Evolutionary conservation across 2,113 vertebrate genomes (phyloP).

Genomic region (Ramphastos sulfuratus): DNA sequence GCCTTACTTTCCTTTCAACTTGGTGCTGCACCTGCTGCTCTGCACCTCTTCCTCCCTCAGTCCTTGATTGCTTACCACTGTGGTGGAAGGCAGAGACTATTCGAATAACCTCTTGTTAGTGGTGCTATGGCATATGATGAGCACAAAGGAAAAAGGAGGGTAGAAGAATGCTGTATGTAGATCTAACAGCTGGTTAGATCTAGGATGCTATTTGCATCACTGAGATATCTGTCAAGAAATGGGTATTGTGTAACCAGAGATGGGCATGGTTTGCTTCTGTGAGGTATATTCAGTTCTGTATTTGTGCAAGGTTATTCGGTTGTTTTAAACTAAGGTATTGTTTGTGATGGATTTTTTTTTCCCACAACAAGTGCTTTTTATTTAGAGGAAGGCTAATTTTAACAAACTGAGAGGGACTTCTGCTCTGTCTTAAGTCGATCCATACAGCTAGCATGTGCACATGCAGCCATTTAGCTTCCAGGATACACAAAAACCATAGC

Average conservation of each 20-base stretch:
- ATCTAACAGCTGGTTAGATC: neutral
- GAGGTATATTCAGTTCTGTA: neutral
- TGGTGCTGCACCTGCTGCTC: neutral
- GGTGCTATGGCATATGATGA: neutral
- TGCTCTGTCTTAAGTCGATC: neutral
- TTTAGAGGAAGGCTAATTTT: neutral
- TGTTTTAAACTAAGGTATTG: neutral
- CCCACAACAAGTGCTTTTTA: neutral
- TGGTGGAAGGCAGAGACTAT: neutral
- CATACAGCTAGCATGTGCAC: neutral
- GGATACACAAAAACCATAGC: neutral
- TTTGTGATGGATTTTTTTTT: neutral
- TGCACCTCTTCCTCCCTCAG: neutral
- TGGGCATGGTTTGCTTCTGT: neutral
- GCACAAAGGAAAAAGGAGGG: neutral
- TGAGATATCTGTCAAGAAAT: neutral
- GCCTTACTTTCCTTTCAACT: neutral
- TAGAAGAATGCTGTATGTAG: neutral
- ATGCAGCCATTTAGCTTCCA: neutral
- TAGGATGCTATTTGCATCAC: neutral
- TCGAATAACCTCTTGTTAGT: neutral
- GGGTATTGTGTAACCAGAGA: neutral
- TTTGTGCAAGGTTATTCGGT: neutral
- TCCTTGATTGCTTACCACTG: neutral
- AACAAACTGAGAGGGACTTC: neutral